Percentiles rank a stretch among this genome's conserved stretches.
These are phyloP conservation scores for Corythornis vintsioides DNA, from an alignment of 2,113 vertebrate species.

Conservation along the genomic window DNA sequence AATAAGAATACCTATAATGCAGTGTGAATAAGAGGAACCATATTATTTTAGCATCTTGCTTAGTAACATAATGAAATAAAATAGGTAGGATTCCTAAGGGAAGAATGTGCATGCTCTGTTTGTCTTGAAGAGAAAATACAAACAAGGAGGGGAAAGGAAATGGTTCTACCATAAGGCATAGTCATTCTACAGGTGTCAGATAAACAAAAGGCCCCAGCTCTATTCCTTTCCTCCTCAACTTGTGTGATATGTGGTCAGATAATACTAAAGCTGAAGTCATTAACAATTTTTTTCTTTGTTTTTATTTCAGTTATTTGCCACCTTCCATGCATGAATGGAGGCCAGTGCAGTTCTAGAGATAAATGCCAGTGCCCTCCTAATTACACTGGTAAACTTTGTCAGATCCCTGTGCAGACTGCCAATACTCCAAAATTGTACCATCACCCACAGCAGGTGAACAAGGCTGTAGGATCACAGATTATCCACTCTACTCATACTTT, in stretches of 20 bases:
- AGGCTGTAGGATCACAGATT: constrained; percentile 80
- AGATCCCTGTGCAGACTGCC: constrained; percentile 84
- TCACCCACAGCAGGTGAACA: constrained; percentile 76
- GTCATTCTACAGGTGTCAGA: not conserved
- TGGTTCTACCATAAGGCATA: not conserved
- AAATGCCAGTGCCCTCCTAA: constrained; percentile 96
- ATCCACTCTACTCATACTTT: constrained; percentile 94
- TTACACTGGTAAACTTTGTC: constrained; percentile 96
- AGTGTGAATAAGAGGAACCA: not conserved
- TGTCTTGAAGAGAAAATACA: rapidly evolving
- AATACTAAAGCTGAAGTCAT: not conserved
- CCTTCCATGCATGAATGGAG: constrained; percentile 96
- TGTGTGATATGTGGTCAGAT: not conserved
- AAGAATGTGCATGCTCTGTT: not conserved
- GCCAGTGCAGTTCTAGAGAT: constrained; percentile 92
- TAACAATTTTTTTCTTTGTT: constrained; percentile 45
- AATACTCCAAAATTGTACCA: constrained; percentile 75
- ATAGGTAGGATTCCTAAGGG: not conserved
- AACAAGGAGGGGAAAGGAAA: not conserved
- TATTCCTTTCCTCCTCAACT: not conserved
- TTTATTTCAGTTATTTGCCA: constrained; percentile 92
- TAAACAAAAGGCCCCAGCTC: not conserved
- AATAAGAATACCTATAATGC: not conserved
- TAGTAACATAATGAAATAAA: not conserved
- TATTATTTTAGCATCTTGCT: not conserved